Evolutionary conservation across 2,797 vertebrate genomes (phyloP).

Genomic region (Orientallactaga sibirica): DNA sequence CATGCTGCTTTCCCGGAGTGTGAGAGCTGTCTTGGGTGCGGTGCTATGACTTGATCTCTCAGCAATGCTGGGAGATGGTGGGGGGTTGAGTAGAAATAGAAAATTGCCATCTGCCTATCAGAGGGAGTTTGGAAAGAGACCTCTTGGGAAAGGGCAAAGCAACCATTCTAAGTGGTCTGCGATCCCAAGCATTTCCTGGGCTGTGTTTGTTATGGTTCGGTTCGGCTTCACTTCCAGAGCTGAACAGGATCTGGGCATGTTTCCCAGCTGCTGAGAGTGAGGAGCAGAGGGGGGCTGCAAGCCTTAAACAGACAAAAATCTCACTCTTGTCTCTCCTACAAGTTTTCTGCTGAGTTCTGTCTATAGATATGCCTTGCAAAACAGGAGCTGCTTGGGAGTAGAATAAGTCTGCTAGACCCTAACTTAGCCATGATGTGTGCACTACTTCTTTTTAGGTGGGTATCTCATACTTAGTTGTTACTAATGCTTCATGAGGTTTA

Average conservation of each 20-base stretch:
- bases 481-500: constrained; percentile 52
- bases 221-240: constrained; percentile 82
- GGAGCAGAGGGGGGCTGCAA: constrained; percentile 3
- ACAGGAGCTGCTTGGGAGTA: constrained; percentile 68
- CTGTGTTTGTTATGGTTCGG: constrained; percentile 85
- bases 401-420: constrained; percentile 62
- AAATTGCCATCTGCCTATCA: constrained; percentile 67
- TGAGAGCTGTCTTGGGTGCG: constrained; percentile 54
- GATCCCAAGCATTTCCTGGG: constrained; percentile 87
- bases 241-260: constrained; percentile 82
- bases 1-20: constrained; percentile 8
- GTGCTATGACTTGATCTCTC: constrained; percentile 67
- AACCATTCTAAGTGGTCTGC: constrained; percentile 85
- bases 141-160: constrained; percentile 82
- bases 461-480: not conserved
- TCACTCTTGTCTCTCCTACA: constrained; percentile 17
- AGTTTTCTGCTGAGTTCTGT: constrained; percentile 77
- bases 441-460: constrained; percentile 57
- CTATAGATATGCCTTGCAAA: constrained; percentile 42
- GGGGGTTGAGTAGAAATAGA: constrained; percentile 77
- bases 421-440: constrained; percentile 63
- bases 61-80: constrained; percentile 77
- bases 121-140: constrained; percentile 76
- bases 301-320: constrained; percentile 67
- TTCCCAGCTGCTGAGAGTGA: constrained; percentile 79